These are phyloP conservation scores for Periophthalmus modestus DNA, from an alignment of 2,113 vertebrate species.

Conservation along the genomic window DNA sequence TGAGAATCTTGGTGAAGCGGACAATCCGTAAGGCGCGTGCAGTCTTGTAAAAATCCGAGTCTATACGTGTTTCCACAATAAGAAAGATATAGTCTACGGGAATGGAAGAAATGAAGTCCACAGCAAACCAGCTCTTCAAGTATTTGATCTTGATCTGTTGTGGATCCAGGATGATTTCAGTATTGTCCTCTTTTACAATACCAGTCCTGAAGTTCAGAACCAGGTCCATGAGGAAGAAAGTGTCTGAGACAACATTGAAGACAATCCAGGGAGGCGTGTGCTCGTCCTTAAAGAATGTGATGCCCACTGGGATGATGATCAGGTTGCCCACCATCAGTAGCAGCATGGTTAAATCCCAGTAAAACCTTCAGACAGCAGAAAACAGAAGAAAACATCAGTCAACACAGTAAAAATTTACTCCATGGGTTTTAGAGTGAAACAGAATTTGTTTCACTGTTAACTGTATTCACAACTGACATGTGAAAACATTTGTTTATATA, in stretches of 20 bases:
- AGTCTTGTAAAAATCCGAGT: conserved; percentile 98
- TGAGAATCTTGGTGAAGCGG: conserved; percentile 98
- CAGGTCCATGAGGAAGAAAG: conserved; percentile 98
- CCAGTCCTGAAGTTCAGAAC: conserved; percentile 99
- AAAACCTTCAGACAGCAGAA: conserved; percentile 85
- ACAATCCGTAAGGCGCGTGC: conserved; percentile 94
- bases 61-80: conserved; percentile 97
- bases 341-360: conserved; percentile 99
- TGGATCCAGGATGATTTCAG: conserved; percentile 96
- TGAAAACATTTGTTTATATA: neutral
- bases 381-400: conserved; percentile 1
- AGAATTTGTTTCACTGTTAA: neutral
- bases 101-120: conserved; percentile 99
- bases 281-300: conserved; percentile 99
- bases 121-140: conserved; percentile 97
- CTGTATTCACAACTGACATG: too few relatives aligned
- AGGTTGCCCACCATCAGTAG: conserved; percentile 99
- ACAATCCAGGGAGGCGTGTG: conserved; percentile 98
- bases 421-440: neutral
- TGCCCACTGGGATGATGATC: conserved; percentile 98
- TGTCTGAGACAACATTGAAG: conserved; percentile 98
- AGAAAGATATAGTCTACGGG: conserved; percentile 99
- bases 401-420: neutral
- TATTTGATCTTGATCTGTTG: conserved; percentile 98
- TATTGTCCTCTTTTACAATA: conserved; percentile 98